Evolutionary conservation across 2,797 vertebrate genomes (phyloP).

Genomic region (Megalops cyprinoides): DNA sequence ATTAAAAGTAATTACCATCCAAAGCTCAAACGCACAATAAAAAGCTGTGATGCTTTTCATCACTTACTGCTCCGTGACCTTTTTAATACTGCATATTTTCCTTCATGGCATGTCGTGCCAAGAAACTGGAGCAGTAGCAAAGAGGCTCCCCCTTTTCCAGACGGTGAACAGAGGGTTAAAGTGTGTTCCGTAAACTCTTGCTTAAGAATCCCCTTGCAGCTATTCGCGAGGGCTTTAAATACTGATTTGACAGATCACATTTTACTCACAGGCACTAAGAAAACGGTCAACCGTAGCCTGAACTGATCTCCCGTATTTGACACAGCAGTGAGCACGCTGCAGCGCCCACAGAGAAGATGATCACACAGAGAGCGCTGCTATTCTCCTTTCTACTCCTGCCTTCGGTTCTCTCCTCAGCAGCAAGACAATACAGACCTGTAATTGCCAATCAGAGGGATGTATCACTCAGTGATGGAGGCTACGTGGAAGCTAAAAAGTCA

Average conservation of each 20-base stretch:
- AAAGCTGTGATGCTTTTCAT: slow-evolving; percentile 43
- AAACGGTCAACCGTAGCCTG: slow-evolving; percentile 65
- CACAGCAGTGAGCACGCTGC: slow-evolving; percentile 60
- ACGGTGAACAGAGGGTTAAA: slow-evolving; percentile 86
- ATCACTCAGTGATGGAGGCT: slow-evolving; percentile 59
- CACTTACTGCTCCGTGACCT: slow-evolving; percentile 45
- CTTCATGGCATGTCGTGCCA: slow-evolving; percentile 43
- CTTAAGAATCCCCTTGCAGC: slow-evolving; percentile 78
- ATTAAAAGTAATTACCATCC: slow-evolving; percentile 51
- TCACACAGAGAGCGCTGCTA: slow-evolving; percentile 70
- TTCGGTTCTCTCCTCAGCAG: slow-evolving; percentile 75
- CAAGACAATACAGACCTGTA: slow-evolving; percentile 52
- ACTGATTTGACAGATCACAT: slow-evolving; percentile 77
- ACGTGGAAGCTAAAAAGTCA: slow-evolving; percentile 63
- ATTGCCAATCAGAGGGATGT: slow-evolving; percentile 60
- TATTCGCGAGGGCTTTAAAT: slow-evolving; percentile 86
- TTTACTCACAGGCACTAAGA: slow-evolving; percentile 72
- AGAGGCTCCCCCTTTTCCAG: slow-evolving; percentile 56
- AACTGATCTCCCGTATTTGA: slow-evolving; percentile 50
- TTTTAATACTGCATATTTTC: slow-evolving; percentile 34
- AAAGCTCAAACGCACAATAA: slow-evolving; percentile 26
- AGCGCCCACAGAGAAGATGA: slow-evolving; percentile 65
- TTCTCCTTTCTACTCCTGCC: slow-evolving; percentile 72
- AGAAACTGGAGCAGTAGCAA: slow-evolving; percentile 29
- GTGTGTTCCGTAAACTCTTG: slow-evolving; percentile 75